These are phyloP conservation scores for Bambusicola thoracicus DNA, from an alignment of 2,113 vertebrate species.

Conservation along the genomic window DNA sequence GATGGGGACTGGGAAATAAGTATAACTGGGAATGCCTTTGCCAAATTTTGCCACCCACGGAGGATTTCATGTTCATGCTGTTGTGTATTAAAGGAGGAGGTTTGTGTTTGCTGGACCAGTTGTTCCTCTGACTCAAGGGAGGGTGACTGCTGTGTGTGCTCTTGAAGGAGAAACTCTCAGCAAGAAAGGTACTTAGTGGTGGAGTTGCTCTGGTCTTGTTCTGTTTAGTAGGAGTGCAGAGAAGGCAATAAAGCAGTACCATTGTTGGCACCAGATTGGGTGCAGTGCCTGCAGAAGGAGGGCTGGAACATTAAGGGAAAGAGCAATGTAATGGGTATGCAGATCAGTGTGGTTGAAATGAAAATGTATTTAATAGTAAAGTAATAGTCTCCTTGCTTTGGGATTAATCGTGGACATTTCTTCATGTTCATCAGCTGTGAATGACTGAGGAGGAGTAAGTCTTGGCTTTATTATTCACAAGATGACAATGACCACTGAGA, in stretches of 20 bases:
- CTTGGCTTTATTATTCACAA: conserved; percentile 46
- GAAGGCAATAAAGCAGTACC: neutral
- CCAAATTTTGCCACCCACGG: neutral
- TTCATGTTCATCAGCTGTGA: conserved; percentile 21
- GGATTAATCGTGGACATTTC: conserved; percentile 25
- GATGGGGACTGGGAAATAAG: neutral
- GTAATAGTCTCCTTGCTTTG: accelerated
- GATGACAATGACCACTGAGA: conserved; percentile 17
- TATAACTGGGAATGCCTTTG: neutral
- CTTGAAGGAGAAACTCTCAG: neutral
- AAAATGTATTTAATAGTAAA: neutral
- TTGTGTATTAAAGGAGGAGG: neutral
- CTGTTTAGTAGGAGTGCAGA: neutral
- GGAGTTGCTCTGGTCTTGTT: neutral
- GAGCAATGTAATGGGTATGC: neutral
- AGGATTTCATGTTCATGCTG: neutral
- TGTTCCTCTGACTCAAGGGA: neutral
- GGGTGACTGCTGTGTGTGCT: accelerated
- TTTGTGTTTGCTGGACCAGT: accelerated
- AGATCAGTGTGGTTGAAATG: neutral
- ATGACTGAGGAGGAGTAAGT: conserved; percentile 47
- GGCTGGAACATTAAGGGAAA: neutral
- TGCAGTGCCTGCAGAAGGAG: neutral
- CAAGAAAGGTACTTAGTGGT: neutral
- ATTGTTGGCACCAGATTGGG: neutral